Evolutionary conservation across 1,140 invertebrate genomes (phyloP), one percentile per base, ranked within the genome.

Genomic region (Samia ricini): DNA sequence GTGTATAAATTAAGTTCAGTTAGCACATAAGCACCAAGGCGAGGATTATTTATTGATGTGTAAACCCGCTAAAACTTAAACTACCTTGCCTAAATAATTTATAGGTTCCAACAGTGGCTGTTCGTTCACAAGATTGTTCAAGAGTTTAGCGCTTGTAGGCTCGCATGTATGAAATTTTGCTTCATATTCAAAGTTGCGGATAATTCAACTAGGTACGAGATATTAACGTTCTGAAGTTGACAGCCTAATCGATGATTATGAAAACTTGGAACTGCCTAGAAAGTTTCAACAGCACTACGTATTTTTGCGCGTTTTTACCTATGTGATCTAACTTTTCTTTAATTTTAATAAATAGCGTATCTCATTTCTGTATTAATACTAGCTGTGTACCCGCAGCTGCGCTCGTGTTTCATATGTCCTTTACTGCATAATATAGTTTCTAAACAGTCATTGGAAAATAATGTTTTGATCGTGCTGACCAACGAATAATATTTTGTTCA

Each of bases 11-110:
- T 42, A 15, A n/a, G 8, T 42, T 42, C 33, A 1, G 33, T 42
- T 42, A 42, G 33, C 12, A 42, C 33, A 15, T 42, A 42, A 42
- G 33, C 33, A 42, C 33, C 33, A 42, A 42, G 33, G 33, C 33
- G 33, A 42, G 33, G 55, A 60, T 69, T 66, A 67, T 71, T 68
- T 66, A 74, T 68, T 56, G 64, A 71, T 65, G 68, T 68, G 26
- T 67, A 66, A 68, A 50, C 69, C 50, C 22, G 56, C 62, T 68
- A 63, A 68, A 70, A 71, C 66, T 74, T 71, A 61, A 69, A 70
- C 66, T 65, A 69, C 58, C 52, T 65, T 58, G 50, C 60, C 60
- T 71, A 67, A 73, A 71, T 71, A 71, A 74, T 74, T 71, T 74
- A 74, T 71, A 74, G 68, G 68, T 64, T 66, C 23, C 60, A 61